A percentile compares a stretch with the other conserved stretches of the same genome.
phyloP scores from a whole-genome alignment of 2,888 invertebrate genomes.

The Heliconius ismenius region DNA sequence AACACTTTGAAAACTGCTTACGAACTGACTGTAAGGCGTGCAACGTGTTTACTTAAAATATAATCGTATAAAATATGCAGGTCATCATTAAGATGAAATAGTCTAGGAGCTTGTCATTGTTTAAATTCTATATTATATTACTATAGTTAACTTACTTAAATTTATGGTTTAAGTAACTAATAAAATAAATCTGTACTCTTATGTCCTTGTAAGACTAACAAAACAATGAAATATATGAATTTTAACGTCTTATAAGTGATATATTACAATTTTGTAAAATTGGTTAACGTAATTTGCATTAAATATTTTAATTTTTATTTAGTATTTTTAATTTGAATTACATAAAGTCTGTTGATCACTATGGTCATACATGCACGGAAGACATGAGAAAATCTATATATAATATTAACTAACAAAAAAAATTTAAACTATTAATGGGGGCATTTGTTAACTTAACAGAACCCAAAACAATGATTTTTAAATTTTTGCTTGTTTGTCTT shows the following conservation, averaged over 20 bases:
- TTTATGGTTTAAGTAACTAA: neutral
- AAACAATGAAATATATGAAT: neutral
- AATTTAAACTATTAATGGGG: too few species aligned
- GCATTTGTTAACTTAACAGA: too few species aligned
- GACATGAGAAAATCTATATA: too few species aligned
- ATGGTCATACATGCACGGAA: too few species aligned
- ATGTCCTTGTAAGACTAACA: neutral
- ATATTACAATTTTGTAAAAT: neutral
- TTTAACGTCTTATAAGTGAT: neutral
- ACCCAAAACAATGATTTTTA: too few species aligned
- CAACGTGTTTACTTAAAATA: slow-evolving; percentile 38
- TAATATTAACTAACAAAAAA: too few species aligned
- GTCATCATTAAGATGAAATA: slow-evolving; percentile 40
- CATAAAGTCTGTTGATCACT: neutral
- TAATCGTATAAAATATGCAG: slow-evolving; percentile 37
- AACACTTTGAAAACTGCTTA: slow-evolving; percentile 34
- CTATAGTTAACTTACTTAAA: neutral
- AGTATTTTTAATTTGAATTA: neutral
- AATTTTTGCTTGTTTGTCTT: too few species aligned
- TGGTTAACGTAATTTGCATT: neutral
- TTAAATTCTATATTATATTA: neutral
- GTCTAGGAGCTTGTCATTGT: slow-evolving; percentile 34
- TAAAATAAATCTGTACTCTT: neutral
- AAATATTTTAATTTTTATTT: neutral
- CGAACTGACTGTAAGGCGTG: slow-evolving; percentile 32